Base-by-base conservation (phyloP, 2,888 invertebrate species). In the Trilocha varians region DNA sequence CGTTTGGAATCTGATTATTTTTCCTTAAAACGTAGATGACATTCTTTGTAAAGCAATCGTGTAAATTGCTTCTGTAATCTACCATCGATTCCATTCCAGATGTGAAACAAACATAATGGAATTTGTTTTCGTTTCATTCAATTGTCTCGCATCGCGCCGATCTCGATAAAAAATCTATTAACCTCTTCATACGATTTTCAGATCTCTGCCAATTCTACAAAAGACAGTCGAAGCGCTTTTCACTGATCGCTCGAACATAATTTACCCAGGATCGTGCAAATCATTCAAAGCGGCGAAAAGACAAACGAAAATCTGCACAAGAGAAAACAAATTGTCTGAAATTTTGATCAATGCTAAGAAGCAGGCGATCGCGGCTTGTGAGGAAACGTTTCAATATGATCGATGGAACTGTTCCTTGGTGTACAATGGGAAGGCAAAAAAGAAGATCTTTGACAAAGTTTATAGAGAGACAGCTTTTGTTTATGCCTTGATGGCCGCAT, bases 391-490 rank as follows among this genome's bases (percentile, higher is more conserved):
- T 55, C 87, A 88, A 41, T 91, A 88, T 57, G 91, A 91, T 48
- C 86, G 91, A 47, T 92, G 92, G 92, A 91, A 91, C 62, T 92
- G 92, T 57, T 89, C 90, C 0, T 74, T 89, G 15, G 78, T 87
- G 15, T 89, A 87, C 45, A 88, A 89, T 48, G 87, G 73, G 43
- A 89, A 87, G 59, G 56, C 79, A 1, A 78, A 76, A 50, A 79
- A 62, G 44, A 73, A 79, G 48, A 87, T 89, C 43, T 89, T 88
- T 56, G 84, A 85, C 49, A 86, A 87, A 75, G 83, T 91, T 40
- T 92, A 90, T 52, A 78, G 91, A 49, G 92, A 92, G 66, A 90
- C 93, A 2, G 92, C 93, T 0, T 91, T 93, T 50, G 85, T 93
- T 37, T 88, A 92, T 51, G 91, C 93, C 0, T 65, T 92, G 36